Conservation (phyloP, 2,888 invertebrate genomes). For the Prenolepis imparis region DNA sequence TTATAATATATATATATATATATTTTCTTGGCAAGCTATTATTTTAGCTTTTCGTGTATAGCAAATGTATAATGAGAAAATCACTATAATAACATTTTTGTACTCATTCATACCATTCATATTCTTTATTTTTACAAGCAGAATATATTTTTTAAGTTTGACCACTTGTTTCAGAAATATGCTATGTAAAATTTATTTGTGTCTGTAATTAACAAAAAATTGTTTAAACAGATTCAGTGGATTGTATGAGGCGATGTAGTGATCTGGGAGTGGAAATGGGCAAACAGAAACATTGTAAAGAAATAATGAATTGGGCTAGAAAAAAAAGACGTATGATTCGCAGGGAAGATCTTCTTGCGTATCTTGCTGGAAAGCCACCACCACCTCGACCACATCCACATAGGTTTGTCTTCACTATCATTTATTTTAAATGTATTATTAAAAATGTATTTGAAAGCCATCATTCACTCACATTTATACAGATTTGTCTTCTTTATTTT, state of each 20-base stretch:
- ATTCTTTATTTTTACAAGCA: background rate
- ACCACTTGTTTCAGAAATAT: background rate
- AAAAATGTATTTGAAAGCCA: slow-evolving; percentile 86
- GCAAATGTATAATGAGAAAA: background rate
- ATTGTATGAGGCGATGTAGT: slow-evolving; percentile 90
- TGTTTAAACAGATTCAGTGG: slow-evolving; percentile 89
- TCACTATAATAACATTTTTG: background rate
- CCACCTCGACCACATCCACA: slow-evolving; percentile 88
- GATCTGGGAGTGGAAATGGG: slow-evolving; percentile 92
- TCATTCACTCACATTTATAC: slow-evolving; percentile 87
- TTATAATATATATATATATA: background rate
- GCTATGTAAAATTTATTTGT: background rate
- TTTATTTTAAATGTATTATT: background rate
- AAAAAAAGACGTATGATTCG: slow-evolving; percentile 92
- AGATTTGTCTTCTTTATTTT: slow-evolving; percentile 82
- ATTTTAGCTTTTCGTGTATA: background rate
- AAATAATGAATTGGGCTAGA: slow-evolving; percentile 92
- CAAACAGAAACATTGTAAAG: slow-evolving; percentile 91
- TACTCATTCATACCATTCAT: background rate
- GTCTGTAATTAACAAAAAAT: slow-evolving; percentile 24
- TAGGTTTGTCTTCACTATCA: slow-evolving; percentile 81
- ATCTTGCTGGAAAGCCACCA: slow-evolving; percentile 91
- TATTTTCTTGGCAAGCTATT: background rate
- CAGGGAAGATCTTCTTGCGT: slow-evolving; percentile 92
- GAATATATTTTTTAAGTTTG: background rate